Percentiles rank a stretch among this genome's conserved stretches.
These are phyloP conservation scores for Corythornis vintsioides DNA, from an alignment of 2,113 vertebrate genomes.

Conservation along the genomic window DNA sequence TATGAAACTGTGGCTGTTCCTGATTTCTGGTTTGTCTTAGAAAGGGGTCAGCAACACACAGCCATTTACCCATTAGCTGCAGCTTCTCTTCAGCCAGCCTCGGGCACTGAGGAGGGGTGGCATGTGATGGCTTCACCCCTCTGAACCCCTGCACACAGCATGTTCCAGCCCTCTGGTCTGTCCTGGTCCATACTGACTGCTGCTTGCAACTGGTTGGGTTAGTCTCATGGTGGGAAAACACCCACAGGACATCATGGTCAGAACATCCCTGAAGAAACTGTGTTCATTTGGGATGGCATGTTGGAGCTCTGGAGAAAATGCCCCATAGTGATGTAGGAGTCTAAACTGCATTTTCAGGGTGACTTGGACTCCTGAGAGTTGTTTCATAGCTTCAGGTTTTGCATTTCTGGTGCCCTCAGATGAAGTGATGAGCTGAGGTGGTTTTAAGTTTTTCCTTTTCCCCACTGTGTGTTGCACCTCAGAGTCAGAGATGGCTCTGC, in stretches of 20 bases:
- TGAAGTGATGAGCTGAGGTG: not conserved
- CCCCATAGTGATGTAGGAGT: not conserved
- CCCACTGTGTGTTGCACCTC: not conserved
- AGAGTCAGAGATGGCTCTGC: not conserved
- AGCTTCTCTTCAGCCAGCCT: not conserved
- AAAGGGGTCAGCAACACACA: not conserved
- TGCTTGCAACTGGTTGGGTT: not conserved
- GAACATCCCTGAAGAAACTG: not conserved
- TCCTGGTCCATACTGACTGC: not conserved
- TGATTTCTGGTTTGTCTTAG: not conserved
- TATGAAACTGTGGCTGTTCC: not conserved
- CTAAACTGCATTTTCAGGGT: not conserved
- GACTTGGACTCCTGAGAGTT: not conserved
- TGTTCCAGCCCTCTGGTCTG: not conserved
- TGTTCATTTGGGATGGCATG: not conserved
- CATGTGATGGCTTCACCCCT: not conserved
- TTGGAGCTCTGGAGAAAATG: not conserved
- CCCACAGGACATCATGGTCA: too few species aligned
- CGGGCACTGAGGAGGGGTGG: not conserved
- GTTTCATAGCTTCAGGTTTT: not conserved
- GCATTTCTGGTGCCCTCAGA: not conserved
- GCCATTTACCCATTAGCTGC: not conserved
- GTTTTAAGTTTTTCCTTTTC: not conserved
- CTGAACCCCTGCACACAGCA: too few species aligned
- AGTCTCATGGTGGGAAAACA: not conserved